Percentiles rank a stretch among this genome's conserved stretches.
phyloP scores from a whole-genome alignment of 2,113 vertebrate genomes.

The Calyptomena viridis region DNA sequence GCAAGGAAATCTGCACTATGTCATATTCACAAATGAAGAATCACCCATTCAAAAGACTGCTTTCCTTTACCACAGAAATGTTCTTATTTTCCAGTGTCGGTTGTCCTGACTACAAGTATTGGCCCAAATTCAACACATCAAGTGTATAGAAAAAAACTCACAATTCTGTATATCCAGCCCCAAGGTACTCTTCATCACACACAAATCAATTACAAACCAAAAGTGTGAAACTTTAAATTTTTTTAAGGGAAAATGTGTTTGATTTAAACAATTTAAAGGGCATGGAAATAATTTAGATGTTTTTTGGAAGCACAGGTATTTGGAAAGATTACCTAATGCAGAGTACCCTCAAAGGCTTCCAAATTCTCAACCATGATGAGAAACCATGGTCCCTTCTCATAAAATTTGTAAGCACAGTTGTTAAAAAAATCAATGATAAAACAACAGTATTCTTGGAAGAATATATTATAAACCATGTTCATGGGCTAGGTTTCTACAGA shows the following conservation, averaged over 20 bases:
- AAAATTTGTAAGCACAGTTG: neutral
- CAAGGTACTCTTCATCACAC: neutral
- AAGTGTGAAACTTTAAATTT: neutral
- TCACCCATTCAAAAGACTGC: neutral
- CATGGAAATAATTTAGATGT: neutral
- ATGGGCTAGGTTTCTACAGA: neutral
- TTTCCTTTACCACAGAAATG: neutral
- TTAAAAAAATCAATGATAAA: neutral
- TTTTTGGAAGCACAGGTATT: neutral
- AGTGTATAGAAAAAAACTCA: neutral
- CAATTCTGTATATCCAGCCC: neutral
- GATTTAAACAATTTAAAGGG: neutral
- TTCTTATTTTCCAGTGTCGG: neutral
- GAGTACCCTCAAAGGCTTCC: neutral
- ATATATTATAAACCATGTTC: neutral
- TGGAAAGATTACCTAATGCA: neutral
- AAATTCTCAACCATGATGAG: neutral
- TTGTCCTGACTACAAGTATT: neutral
- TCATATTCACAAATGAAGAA: conserved; percentile 7
- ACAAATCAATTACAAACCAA: neutral
- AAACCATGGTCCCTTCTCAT: neutral
- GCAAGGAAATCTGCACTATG: conserved; percentile 18
- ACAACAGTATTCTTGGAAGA: neutral
- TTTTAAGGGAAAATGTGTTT: neutral
- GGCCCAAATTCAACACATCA: neutral